Evolutionary conservation across 2,888 invertebrate species (phyloP).

Genomic region (Yponomeuta cagnagella): DNA sequence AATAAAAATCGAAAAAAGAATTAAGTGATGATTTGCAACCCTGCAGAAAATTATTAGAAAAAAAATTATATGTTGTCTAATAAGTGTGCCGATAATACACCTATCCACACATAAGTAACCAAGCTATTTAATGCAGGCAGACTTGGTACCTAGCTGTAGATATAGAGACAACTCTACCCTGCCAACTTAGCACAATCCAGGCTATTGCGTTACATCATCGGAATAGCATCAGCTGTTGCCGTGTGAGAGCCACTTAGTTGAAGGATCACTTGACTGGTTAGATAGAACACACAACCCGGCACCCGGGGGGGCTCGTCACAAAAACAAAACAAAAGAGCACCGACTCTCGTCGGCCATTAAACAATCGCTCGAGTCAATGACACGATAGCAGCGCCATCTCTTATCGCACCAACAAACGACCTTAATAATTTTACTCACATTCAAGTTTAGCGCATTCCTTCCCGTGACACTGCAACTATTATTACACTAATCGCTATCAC

Average conservation of each 20-base stretch:
- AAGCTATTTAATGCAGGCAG: too few species aligned
- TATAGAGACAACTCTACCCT: background rate
- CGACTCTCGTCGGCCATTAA: slow-evolving; percentile 7
- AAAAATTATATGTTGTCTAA: too few species aligned
- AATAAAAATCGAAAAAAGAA: background rate
- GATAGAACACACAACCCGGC: background rate
- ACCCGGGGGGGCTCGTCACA: background rate
- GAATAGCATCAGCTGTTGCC: background rate
- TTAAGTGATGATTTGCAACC: background rate
- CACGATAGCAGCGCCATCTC: slow-evolving; percentile 63
- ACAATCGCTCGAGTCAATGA: slow-evolving; percentile 52
- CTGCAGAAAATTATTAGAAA: too few species aligned
- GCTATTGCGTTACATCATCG: background rate
- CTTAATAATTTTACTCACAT: slow-evolving; percentile 55
- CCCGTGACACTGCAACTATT: slow-evolving; percentile 34
- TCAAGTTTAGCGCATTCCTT: slow-evolving; percentile 37
- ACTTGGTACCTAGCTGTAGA: background rate
- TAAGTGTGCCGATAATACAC: too few species aligned
- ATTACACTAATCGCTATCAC: slow-evolving; percentile 38
- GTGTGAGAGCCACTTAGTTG: background rate
- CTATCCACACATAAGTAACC: too few species aligned
- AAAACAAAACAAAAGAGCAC: slow-evolving; percentile 1
- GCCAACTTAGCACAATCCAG: background rate
- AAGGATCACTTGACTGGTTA: background rate
- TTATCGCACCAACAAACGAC: slow-evolving; percentile 33